Base-by-base conservation (phyloP, 2,797 vertebrate species). In the Cyprinella venusta region DNA sequence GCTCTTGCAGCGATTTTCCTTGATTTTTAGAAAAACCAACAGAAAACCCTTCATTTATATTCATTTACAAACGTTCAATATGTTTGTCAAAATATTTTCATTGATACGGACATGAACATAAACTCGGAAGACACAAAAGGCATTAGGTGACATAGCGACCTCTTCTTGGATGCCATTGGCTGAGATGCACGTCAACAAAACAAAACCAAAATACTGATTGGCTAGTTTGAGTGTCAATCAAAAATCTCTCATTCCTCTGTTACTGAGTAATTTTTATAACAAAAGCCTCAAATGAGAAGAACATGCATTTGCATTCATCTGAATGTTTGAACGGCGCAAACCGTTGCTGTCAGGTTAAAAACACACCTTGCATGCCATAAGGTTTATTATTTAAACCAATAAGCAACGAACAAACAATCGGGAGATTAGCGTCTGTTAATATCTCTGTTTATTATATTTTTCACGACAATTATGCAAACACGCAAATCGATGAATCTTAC, bases 101-200 rank as follows among this genome's bases (percentile, higher is more conserved):
- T 8, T 68, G 15, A 54, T 13, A 24, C 16, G 15, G 52, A 45
- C 24, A 8, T 45, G 36, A 19, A 61, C 33, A 69, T 54, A 48
- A 26, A 64, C 67, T 45, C 54, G 16, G 8, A 30, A 33, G 15
- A 70, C 16, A 48, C 21, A 63, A 13, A 61, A 61, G 30, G 6
- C 12, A 50, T 26, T 16, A 71, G 7, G 9, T 10, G 30, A 52
- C 42, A 74, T 33, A 10, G 3, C 5, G 15, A 64, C 19, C 33
- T 36, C 10, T 12, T 21, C 65, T n/a, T n/a, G 26, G 16, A 52
- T 33, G 56, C 45, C 87, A 94, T 92, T 95, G 93, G 94, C 76
- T 88, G 59, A 63, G 21, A 0, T 1, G 16, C 52, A 30, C 69
- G 71, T 78, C 79, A 77, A 68, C 72, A n/a, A 69, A 26, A 12